phyloP scores from a whole-genome alignment of 2,797 vertebrate genomes.

The Rhabdophis nuchalis region DNA sequence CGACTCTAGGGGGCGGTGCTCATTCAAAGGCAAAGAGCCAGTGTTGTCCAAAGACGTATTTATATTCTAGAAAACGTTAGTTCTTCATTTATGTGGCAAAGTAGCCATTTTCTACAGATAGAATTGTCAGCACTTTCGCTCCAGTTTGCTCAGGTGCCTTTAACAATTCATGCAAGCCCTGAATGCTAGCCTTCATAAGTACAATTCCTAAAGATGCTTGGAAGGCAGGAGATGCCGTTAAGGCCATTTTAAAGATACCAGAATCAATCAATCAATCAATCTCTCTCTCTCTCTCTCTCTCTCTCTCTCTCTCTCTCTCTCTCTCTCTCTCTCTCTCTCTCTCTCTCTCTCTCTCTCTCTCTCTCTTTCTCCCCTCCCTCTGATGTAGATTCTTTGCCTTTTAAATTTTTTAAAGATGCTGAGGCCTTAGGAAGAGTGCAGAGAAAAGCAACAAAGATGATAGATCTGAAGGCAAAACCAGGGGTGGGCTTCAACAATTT shows the following conservation, averaged over 20 bases:
- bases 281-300: neutral
- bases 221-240: neutral
- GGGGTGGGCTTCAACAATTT: too few relatives aligned
- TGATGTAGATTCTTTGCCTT: too few relatives aligned
- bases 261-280: too few relatives aligned
- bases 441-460: too few relatives aligned
- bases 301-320: neutral
- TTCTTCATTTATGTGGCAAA: neutral
- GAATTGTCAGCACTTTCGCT: neutral
- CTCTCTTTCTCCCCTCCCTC: too few relatives aligned
- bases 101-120: neutral
- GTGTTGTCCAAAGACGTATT: too few relatives aligned
- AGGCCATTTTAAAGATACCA: neutral
- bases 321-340: too few relatives aligned
- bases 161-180: neutral
- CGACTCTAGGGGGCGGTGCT: too few relatives aligned
- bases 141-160: neutral
- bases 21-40: too few relatives aligned
- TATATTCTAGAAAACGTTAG: neutral
- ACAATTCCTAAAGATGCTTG: neutral
- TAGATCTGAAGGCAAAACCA: too few relatives aligned
- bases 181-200: neutral
- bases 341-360: too few relatives aligned
- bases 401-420: neutral
- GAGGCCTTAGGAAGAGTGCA: too few relatives aligned